Percentiles rank a stretch among this genome's conserved stretches.
phyloP scores from a whole-genome alignment of 1,140 invertebrate species.

The Rhopalosiphum padi region DNA sequence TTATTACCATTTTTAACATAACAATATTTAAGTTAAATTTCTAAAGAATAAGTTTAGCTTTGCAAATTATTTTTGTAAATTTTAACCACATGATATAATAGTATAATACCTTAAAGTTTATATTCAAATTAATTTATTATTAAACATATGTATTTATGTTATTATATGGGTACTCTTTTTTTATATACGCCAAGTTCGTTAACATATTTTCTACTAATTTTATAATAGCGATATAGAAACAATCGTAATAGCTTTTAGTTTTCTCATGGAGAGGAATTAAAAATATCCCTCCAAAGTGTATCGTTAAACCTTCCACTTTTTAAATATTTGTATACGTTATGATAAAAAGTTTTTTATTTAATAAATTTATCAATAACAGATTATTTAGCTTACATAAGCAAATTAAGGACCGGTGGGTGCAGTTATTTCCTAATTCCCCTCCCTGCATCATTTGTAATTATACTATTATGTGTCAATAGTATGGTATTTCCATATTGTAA shows the following conservation, averaged over 20 bases:
- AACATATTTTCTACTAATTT: background rate
- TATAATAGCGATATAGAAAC: background rate
- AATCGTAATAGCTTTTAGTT: background rate
- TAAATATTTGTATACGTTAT: background rate
- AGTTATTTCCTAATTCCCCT: background rate
- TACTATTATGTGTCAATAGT: background rate
- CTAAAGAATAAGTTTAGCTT: background rate
- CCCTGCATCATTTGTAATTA: too few species aligned
- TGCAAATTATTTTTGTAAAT: background rate
- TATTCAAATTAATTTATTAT: background rate
- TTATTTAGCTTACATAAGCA: background rate
- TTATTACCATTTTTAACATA: background rate
- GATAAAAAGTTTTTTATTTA: background rate
- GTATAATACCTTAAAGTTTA: background rate
- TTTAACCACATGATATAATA: background rate
- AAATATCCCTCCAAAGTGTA: background rate
- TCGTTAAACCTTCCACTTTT: background rate
- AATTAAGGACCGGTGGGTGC: background rate
- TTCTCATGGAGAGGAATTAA: background rate
- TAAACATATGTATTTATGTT: background rate
- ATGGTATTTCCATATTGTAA: background rate
- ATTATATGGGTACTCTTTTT: background rate
- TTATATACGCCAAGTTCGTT: background rate
- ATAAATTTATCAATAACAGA: background rate
- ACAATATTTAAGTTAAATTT: background rate